Evolutionary conservation across 2,113 vertebrate genomes (phyloP).

Genomic region (Carettochelys insculpta): DNA sequence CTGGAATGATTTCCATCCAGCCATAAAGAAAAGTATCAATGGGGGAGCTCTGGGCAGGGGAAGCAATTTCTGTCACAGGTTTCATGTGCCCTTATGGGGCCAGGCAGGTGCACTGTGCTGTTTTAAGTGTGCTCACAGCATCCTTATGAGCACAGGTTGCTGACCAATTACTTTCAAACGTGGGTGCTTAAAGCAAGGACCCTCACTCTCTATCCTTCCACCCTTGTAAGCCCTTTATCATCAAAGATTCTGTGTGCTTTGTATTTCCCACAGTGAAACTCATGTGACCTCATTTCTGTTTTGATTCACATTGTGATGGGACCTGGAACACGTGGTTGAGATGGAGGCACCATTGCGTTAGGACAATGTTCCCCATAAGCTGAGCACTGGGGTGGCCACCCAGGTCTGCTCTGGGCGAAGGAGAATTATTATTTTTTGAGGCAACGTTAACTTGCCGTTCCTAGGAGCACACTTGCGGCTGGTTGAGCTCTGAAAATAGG

Average conservation of each 20-base stretch:
- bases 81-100: not conserved
- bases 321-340: not conserved
- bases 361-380: too few species aligned
- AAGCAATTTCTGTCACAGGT: accelerated
- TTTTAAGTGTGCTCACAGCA: not conserved
- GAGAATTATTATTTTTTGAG: too few species aligned
- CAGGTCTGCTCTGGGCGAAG: too few species aligned
- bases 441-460: too few species aligned
- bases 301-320: not conserved
- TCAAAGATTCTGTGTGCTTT: not conserved
- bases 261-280: not conserved
- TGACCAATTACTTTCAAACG: not conserved
- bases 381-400: too few species aligned
- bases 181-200: not conserved
- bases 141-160: not conserved
- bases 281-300: not conserved
- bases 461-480: too few species aligned
- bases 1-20: not conserved
- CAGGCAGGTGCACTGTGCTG: not conserved
- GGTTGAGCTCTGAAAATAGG: too few species aligned
- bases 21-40: not conserved
- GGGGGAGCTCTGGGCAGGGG: not conserved
- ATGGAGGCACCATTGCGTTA: not conserved
- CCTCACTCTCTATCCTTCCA: not conserved
- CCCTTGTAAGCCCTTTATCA: not conserved